These are phyloP conservation scores for Drosophila dunni DNA, from an alignment of 1,140 invertebrate genomes.

Conservation along the genomic window DNA sequence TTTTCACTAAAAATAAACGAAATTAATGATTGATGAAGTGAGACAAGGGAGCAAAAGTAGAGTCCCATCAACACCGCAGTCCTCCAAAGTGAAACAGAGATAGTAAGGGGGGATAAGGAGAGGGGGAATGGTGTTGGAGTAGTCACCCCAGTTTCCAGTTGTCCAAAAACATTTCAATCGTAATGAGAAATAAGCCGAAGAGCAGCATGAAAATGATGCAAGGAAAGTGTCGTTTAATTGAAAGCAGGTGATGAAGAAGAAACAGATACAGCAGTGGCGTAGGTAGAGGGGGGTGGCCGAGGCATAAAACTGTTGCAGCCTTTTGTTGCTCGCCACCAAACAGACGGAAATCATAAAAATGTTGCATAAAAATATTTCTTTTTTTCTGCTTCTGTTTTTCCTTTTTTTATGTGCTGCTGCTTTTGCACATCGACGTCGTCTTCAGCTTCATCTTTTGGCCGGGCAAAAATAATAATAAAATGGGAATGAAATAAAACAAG, in stretches of 20 bases:
- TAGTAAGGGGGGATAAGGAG: too few species aligned
- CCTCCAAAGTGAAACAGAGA: conserved; percentile 1
- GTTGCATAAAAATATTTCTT: conserved; percentile 82
- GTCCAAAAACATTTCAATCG: conserved; percentile 59
- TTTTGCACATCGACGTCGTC: conserved; percentile 43
- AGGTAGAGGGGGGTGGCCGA: too few species aligned
- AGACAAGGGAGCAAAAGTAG: conserved; percentile 69
- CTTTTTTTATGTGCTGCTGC: conserved; percentile 29
- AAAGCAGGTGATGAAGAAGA: conserved; percentile 75
- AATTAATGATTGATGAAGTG: conserved; percentile 82
- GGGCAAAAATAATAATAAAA: conserved; percentile 79
- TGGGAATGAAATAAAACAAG: conserved; percentile 79
- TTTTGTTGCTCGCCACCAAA: conserved; percentile 43
- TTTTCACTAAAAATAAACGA: conserved; percentile 82
- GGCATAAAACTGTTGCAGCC: conserved; percentile 31
- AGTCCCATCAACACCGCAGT: conserved; percentile 65
- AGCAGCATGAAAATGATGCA: conserved; percentile 55
- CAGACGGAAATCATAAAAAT: conserved; percentile 83
- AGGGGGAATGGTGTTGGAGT: background rate
- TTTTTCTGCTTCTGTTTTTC: conserved; percentile 58
- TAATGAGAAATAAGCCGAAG: conserved; percentile 75
- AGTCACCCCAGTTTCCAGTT: conserved; percentile 30
- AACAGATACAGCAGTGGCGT: background rate
- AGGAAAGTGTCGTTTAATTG: conserved; percentile 79
- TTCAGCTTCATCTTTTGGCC: conserved; percentile 50